These are phyloP conservation scores for Chelonoidis abingdonii DNA, from an alignment of 2,113 vertebrate species.

Conservation along the genomic window DNA sequence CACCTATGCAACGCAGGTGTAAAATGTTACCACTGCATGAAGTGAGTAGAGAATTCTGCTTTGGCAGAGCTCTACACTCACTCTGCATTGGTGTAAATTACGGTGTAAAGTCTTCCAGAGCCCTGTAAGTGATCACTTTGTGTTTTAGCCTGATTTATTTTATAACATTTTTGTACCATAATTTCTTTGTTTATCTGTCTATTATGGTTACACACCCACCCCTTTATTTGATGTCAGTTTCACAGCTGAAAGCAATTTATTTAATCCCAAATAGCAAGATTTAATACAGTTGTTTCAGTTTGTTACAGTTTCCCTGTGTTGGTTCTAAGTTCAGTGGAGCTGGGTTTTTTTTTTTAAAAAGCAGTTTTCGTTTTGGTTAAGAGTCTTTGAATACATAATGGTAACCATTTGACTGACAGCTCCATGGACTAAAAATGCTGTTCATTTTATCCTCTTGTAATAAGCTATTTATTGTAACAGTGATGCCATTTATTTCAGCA, in stretches of 20 bases:
- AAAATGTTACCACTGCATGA: neutral
- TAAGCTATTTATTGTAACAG: constrained; percentile 2
- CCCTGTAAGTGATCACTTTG: neutral
- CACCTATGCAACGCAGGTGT: neutral
- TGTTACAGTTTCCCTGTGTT: constrained; percentile 11
- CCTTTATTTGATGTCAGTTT: neutral
- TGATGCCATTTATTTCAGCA: constrained; percentile 20
- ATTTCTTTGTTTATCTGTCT: neutral
- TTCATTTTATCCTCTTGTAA: constrained; percentile 26
- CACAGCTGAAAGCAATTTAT: constrained; percentile 46
- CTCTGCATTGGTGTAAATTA: neutral
- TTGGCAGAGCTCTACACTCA: neutral
- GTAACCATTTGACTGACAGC: neutral
- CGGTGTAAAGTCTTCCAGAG: too few relatives aligned
- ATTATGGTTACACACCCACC: neutral
- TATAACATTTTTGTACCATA: neutral
- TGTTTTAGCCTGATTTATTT: neutral
- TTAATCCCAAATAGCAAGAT: constrained; percentile 29
- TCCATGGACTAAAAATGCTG: neutral
- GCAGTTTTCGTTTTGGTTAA: neutral
- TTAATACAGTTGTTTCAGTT: neutral
- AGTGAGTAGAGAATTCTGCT: neutral
- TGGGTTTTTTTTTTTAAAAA: neutral
- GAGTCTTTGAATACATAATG: neutral
- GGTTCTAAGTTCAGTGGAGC: neutral